These are phyloP conservation scores for Dermolepida albohirtum DNA, from an alignment of 2,888 invertebrate genomes.

Conservation along the genomic window DNA sequence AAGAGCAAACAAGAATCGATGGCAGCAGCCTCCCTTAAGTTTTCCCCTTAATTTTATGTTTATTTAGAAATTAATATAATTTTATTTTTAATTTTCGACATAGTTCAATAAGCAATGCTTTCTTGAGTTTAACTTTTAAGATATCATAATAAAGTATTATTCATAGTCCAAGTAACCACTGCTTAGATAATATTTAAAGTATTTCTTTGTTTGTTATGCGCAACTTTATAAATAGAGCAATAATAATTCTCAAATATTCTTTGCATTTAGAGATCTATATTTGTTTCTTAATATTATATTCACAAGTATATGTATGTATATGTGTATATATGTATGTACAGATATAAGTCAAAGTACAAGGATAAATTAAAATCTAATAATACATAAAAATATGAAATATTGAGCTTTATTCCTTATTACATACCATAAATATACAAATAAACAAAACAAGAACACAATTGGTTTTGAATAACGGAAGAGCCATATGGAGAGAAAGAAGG, in stretches of 20 bases:
- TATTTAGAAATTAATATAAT: too few species aligned
- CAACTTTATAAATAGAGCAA: too few species aligned
- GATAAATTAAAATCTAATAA: conserved; percentile 6
- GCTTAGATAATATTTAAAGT: too few species aligned
- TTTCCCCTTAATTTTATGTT: too few species aligned
- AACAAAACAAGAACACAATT: conserved; percentile 23
- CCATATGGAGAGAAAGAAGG: neutral
- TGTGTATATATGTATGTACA: neutral
- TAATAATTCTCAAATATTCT: neutral
- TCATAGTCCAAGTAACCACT: too few species aligned
- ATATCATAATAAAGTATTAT: too few species aligned
- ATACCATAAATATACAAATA: conserved; percentile 27
- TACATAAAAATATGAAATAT: conserved; percentile 9
- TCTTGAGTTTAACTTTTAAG: too few species aligned
- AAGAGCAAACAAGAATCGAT: too few species aligned
- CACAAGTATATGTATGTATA: neutral
- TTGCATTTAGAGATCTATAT: neutral
- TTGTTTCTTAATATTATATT: neutral
- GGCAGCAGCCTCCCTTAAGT: too few species aligned
- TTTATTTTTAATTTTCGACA: too few species aligned
- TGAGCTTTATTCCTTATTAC: conserved; percentile 33
- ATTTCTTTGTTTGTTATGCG: too few species aligned
- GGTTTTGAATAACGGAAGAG: conserved; percentile 7
- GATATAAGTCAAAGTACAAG: conserved; percentile 1
- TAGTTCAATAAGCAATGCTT: too few species aligned